These are phyloP conservation scores for Cacoxenus indagator DNA, from an alignment of 2,888 invertebrate genomes.

Conservation along the genomic window DNA sequence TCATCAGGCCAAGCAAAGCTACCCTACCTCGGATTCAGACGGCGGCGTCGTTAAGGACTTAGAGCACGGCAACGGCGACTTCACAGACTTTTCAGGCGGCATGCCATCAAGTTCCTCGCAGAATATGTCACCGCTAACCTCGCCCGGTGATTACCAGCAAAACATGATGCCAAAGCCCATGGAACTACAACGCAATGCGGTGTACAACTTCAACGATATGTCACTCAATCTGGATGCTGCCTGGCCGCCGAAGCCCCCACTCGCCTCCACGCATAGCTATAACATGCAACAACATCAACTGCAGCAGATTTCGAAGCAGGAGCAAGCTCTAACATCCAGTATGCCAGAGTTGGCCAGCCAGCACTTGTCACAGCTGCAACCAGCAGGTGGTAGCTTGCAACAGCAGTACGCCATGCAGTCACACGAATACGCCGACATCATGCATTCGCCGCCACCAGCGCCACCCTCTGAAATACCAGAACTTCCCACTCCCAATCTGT, in stretches of 20 bases:
- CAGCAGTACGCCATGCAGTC: conserved; percentile 44
- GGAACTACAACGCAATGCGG: conserved; percentile 68
- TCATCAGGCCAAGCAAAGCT: conserved; percentile 55
- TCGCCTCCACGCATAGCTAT: conserved; percentile 60
- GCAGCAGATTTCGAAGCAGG: conserved; percentile 65
- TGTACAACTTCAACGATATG: conserved; percentile 75
- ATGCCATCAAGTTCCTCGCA: conserved; percentile 64
- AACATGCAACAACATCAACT: conserved; percentile 59
- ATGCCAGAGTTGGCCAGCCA: conserved; percentile 44
- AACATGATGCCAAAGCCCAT: conserved; percentile 64
- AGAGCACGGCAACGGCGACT: conserved; percentile 56
- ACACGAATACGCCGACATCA: conserved; percentile 51
- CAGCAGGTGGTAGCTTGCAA: conserved; percentile 6
- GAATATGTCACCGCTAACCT: conserved; percentile 67
- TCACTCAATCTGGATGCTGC: conserved; percentile 73
- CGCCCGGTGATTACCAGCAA: conserved; percentile 65
- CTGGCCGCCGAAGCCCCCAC: conserved; percentile 71
- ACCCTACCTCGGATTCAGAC: conserved; percentile 74
- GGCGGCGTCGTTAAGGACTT: conserved; percentile 72
- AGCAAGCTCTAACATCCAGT: conserved; percentile 56
- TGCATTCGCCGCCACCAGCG: conserved; percentile 46
- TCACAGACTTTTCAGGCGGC: conserved; percentile 65
- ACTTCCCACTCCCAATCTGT: conserved; percentile 72
- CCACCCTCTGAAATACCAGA: conserved; percentile 63
- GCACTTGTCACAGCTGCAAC: conserved; percentile 43